Conservation (phyloP, 2,113 vertebrate genomes). For the Phaethon lepturus region DNA sequence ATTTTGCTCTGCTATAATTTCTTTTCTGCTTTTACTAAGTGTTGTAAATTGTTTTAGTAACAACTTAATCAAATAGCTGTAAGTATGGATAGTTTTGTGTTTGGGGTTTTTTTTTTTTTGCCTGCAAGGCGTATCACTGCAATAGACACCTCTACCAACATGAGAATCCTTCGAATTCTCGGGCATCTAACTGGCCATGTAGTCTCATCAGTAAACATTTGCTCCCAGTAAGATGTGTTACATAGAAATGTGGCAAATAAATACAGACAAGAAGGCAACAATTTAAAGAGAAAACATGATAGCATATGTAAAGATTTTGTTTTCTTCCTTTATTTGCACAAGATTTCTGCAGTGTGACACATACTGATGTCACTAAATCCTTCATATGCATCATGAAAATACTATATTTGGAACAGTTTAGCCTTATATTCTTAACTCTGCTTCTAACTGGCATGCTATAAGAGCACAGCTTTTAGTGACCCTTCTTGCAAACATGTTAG, state of each 20-base stretch:
- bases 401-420: background rate
- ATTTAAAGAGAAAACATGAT: background rate
- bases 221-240: background rate
- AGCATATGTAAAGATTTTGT: background rate
- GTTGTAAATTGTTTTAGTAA: background rate
- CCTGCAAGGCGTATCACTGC: background rate
- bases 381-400: background rate
- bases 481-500: background rate
- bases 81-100: background rate
- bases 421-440: background rate
- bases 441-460: background rate
- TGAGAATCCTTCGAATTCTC: background rate
- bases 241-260: background rate
- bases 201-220: background rate
- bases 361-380: background rate
- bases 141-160: background rate
- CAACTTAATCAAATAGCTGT: background rate
- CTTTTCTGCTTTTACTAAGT: background rate
- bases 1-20: background rate
- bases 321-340: background rate
- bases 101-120: background rate
- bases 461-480: background rate
- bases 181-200: background rate
- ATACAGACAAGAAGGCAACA: background rate
- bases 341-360: background rate